Base-by-base conservation (phyloP, 2,888 invertebrate species). In the Abscondita cerata region DNA sequence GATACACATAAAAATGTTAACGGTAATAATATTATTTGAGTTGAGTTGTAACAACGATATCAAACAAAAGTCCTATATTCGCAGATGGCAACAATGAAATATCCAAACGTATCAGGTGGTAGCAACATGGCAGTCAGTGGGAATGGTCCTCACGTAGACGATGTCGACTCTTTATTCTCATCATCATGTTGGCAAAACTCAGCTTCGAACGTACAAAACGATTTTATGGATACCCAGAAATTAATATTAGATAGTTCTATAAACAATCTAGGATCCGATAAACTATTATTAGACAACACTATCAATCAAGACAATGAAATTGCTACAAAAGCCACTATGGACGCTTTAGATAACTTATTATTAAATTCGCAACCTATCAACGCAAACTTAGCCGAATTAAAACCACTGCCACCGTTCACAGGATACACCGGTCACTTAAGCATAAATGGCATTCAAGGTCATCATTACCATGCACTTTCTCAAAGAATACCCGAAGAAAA, bases 391-490 rank as follows among this genome's bases (percentile, higher is more conserved):
- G 92, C 93, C 33, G 95, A 95, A 75, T 83, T 94, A 66, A 95
- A 94, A 76, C 90, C 91, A 0, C 82, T 95, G 70, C 94, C 94
- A 2, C 94, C 95, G 3, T 93, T 94, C 79, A 91, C 92, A 44
- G 91, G 90, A 20, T 93, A 93, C 81, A 92, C 93, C 13, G 92
- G 92, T 1, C 92, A 93, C 73, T 82, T 94, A 62, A 92, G 92
- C 70, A 93, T 93, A 79, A 93, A 93, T 81, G 93, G 93, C 55
- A 93, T 93, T 73, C 91, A 92, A 53, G 93, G 93, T 1, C 93
- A 92, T 77, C 93, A 93, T 77, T 93, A 91, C 78, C 92, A 93
- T 78, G 89, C 92, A 70, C 92, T 93, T 77, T 92, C 93, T 0
- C 89, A 89, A 77, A 83, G 89, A 57, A 83, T 89, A 51, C 89